phyloP scores from a whole-genome alignment of 1,140 invertebrate species.

The Pseudomyrmex pallidus region DNA sequence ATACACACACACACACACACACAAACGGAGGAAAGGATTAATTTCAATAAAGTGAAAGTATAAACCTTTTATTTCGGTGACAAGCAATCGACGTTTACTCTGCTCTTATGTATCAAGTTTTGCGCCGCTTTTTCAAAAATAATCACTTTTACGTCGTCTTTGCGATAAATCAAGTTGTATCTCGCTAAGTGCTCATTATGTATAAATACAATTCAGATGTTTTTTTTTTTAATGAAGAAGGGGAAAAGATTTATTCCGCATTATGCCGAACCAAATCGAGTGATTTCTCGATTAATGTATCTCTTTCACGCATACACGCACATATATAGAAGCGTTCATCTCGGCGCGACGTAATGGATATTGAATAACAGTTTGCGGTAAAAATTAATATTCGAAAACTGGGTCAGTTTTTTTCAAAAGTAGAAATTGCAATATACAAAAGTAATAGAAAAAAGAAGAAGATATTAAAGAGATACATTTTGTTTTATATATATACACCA shows the following conservation, averaged over 20 bases:
- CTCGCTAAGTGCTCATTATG: constrained; percentile 10
- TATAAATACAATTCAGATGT: constrained; percentile 5
- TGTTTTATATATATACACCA: no score
- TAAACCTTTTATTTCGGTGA: not conserved
- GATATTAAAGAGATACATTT: no score
- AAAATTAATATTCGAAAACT: not conserved
- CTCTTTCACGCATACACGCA: constrained; percentile 16
- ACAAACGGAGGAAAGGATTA: not conserved
- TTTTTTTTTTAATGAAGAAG: not conserved
- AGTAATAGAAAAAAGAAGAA: no score
- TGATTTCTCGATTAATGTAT: constrained; percentile 45
- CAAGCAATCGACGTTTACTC: not conserved
- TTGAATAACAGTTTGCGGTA: constrained; percentile 37
- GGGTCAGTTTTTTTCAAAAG: no score
- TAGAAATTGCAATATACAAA: no score
- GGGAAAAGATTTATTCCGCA: constrained; percentile 12
- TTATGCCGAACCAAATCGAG: constrained; percentile 5
- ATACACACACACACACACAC: no score
- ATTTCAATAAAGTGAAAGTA: constrained; percentile 21
- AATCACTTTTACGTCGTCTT: constrained; percentile 27
- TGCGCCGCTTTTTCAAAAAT: constrained; percentile 13
- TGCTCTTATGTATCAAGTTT: not conserved
- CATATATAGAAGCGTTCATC: not conserved
- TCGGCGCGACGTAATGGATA: constrained; percentile 7
- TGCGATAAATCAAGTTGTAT: constrained; percentile 20